These are phyloP conservation scores for Eonycteris spelaea DNA, from an alignment of 2,113 vertebrate species.

Conservation along the genomic window DNA sequence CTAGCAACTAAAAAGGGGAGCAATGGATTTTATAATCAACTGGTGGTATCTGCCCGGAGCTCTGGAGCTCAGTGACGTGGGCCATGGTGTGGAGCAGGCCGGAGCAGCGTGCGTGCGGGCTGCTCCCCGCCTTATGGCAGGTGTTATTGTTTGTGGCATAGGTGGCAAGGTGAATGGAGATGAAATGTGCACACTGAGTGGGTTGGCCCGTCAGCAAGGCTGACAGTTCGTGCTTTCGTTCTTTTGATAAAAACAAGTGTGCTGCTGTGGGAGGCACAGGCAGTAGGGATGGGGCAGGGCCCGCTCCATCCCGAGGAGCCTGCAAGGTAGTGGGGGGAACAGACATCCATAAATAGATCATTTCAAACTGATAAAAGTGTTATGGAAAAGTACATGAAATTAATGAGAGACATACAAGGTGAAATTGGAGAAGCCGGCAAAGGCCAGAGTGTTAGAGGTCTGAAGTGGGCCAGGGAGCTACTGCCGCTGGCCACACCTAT, in stretches of 20 bases:
- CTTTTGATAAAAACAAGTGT: not conserved
- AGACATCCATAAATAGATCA: not conserved
- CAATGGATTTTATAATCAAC: rapidly evolving
- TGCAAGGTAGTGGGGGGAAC: not conserved
- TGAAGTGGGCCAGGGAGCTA: not conserved
- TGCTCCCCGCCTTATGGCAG: rapidly evolving
- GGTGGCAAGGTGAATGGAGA: not conserved
- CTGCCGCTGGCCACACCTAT: rapidly evolving
- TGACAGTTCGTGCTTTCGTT: not conserved
- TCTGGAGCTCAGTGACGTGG: no score
- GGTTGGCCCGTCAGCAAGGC: not conserved
- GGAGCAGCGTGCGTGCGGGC: rapidly evolving
- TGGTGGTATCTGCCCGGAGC: not conserved
- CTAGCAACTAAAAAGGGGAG: not conserved
- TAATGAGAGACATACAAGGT: not conserved
- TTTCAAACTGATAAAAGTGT: not conserved
- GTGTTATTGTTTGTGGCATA: not conserved
- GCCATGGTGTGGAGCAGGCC: not conserved
- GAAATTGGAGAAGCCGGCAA: not conserved
- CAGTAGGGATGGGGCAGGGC: not conserved
- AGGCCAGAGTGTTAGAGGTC: rapidly evolving
- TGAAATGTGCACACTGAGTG: rapidly evolving
- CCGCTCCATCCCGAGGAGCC: not conserved
- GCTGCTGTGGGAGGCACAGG: not conserved
- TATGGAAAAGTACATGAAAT: rapidly evolving